These are phyloP conservation scores for Octodon degus DNA, from an alignment of 2,113 vertebrate species.

Conservation along the genomic window DNA sequence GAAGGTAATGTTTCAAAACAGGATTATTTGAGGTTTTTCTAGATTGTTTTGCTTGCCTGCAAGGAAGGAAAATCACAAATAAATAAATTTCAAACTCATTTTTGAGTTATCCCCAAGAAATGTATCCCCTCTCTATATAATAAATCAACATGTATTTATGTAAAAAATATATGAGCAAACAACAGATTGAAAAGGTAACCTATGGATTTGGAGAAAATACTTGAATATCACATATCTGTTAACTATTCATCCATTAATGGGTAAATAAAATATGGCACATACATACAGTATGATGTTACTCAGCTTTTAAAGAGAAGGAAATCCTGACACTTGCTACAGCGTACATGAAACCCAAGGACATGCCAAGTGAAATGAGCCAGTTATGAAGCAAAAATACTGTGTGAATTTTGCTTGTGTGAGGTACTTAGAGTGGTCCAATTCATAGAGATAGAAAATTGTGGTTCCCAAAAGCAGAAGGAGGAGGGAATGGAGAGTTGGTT, in stretches of 20 bases:
- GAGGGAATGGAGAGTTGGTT: background rate
- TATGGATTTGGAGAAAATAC: background rate
- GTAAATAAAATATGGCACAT: background rate
- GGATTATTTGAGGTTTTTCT: slow-evolving; percentile 46
- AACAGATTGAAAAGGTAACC: background rate
- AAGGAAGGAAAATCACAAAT: background rate
- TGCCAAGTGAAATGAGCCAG: background rate
- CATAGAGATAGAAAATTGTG: background rate
- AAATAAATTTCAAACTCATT: slow-evolving; percentile 54
- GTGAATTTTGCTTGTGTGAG: background rate
- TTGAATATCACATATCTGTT: background rate
- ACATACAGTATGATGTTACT: background rate
- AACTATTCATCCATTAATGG: background rate
- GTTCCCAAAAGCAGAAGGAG: background rate
- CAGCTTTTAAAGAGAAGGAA: background rate
- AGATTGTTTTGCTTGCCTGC: slow-evolving; percentile 34
- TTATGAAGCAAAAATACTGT: background rate
- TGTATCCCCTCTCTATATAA: background rate
- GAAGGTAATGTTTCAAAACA: background rate
- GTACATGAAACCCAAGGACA: slow-evolving; percentile 9
- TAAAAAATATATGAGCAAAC: background rate
- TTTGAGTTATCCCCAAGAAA: slow-evolving; percentile 8
- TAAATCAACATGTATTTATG: slow-evolving; percentile 64
- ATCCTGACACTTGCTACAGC: background rate
- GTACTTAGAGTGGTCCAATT: background rate